A percentile compares a stretch with the other conserved stretches of the same genome.
Conservation (phyloP, 23 tunicate genomes). For the Trididemnum miniatum region DNA sequence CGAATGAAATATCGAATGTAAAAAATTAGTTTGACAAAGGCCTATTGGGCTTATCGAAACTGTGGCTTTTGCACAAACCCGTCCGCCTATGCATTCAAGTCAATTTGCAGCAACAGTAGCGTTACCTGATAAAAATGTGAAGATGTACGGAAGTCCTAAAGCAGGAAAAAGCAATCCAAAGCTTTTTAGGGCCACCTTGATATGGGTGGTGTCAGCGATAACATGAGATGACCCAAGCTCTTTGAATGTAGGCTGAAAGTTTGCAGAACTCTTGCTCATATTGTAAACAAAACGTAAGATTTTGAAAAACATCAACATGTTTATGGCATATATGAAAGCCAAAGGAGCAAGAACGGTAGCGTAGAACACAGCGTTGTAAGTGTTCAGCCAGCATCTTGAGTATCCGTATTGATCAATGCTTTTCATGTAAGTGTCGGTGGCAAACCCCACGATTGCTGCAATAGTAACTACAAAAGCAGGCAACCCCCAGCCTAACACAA, state of each 20-base stretch:
- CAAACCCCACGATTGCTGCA: slow-evolving; percentile 33
- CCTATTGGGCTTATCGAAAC: no score
- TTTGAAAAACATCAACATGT: slow-evolving; percentile 15
- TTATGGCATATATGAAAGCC: slow-evolving; percentile 15
- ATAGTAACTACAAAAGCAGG: slow-evolving; percentile 33
- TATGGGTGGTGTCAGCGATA: background rate
- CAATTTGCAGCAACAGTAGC: no score
- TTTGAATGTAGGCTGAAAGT: slow-evolving; percentile 10
- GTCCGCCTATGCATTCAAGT: no score
- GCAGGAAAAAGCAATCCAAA: slow-evolving; percentile 36
- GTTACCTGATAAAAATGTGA: slow-evolving; percentile 34
- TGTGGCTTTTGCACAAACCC: no score
- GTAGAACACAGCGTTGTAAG: background rate
- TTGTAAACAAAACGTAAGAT: slow-evolving; percentile 43
- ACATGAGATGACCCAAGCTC: no score
- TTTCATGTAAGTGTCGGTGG: slow-evolving; percentile 22
- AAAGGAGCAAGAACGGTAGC: slow-evolving; percentile 49
- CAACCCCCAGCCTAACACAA: slow-evolving; percentile 39
- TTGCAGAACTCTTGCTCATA: slow-evolving; percentile 23
- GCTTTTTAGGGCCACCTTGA: slow-evolving; percentile 22
- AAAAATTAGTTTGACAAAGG: no score
- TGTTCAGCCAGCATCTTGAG: slow-evolving; percentile 46
- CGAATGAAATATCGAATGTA: no score
- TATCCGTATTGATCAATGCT: slow-evolving; percentile 1
- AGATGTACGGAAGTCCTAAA: slow-evolving; percentile 34